Evolutionary conservation across 1,140 invertebrate genomes (phyloP).

Genomic region (Heliconius hewitsoni): DNA sequence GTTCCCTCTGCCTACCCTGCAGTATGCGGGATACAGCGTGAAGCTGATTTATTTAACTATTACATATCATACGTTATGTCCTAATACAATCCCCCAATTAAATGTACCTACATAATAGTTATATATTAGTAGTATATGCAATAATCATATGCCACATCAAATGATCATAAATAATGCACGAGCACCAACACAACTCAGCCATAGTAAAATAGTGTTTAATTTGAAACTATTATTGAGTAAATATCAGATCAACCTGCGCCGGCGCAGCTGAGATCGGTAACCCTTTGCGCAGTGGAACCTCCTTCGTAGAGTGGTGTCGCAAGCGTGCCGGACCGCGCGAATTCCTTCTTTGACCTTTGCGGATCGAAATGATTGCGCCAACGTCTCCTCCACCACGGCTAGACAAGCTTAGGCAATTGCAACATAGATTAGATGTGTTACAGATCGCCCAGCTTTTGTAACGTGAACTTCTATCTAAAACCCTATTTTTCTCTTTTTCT

Average conservation of each 20-base stretch:
- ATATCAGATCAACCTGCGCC: conserved; percentile 53
- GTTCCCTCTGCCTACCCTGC: too few species aligned
- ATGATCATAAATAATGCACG: conserved; percentile 13
- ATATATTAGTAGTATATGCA: background rate
- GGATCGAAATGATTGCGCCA: conserved; percentile 75
- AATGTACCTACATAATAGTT: too few species aligned
- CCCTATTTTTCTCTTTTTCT: background rate
- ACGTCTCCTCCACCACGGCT: conserved; percentile 68
- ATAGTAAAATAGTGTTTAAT: conserved; percentile 40
- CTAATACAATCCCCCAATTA: too few species aligned
- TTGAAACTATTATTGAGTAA: conserved; percentile 47
- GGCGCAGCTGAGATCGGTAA: conserved; percentile 53
- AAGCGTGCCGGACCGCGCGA: conserved; percentile 74
- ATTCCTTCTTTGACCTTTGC: conserved; percentile 79
- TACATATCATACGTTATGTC: too few species aligned
- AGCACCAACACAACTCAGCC: conserved; percentile 21
- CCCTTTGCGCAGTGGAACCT: conserved; percentile 60
- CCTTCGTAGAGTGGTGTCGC: conserved; percentile 64
- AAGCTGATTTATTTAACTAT: too few species aligned
- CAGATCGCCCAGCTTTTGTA: conserved; percentile 51
- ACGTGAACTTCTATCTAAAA: conserved; percentile 8
- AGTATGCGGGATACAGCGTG: too few species aligned
- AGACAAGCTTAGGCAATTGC: conserved; percentile 74
- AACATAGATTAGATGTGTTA: conserved; percentile 64
- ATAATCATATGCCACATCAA: background rate